Conservation (phyloP, 2,113 vertebrate species). For the Cyprinodon variegatus region DNA sequence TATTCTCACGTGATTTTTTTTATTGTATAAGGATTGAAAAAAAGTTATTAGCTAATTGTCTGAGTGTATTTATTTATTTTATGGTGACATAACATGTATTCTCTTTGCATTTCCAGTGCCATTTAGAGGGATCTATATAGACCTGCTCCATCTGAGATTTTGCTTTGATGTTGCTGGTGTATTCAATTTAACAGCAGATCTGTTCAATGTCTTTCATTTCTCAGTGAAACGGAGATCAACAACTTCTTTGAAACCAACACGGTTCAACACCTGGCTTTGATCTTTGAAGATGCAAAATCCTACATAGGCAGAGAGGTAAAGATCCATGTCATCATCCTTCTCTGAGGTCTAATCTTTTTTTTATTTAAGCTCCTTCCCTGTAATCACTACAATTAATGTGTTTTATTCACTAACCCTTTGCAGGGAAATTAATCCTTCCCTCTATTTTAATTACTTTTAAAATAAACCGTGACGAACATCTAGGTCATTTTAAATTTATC, state of each 20-base stretch:
- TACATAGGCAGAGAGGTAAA: conserved; percentile 92
- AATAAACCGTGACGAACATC: neutral
- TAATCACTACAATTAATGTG: neutral
- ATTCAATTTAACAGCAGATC: neutral
- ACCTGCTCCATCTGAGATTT: neutral
- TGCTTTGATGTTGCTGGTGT: neutral
- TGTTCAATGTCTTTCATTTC: neutral
- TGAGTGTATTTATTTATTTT: neutral
- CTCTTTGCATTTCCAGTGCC: too few species aligned
- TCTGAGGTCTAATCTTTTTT: neutral
- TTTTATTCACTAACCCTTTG: neutral
- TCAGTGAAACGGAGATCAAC: conserved; percentile 83
- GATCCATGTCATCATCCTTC: neutral
- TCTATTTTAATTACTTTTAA: neutral
- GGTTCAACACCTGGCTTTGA: conserved; percentile 83
- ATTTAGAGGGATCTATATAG: neutral
- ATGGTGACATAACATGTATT: too few species aligned
- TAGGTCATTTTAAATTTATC: neutral
- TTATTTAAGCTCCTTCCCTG: neutral
- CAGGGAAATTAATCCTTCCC: neutral
- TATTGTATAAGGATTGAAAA: neutral
- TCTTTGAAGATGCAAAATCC: conserved; percentile 85
- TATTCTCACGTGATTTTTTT: neutral
- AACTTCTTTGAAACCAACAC: conserved; percentile 85
- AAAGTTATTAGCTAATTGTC: neutral